Conservation (phyloP, 2,797 vertebrate species). For the Scleropages formosus region DNA sequence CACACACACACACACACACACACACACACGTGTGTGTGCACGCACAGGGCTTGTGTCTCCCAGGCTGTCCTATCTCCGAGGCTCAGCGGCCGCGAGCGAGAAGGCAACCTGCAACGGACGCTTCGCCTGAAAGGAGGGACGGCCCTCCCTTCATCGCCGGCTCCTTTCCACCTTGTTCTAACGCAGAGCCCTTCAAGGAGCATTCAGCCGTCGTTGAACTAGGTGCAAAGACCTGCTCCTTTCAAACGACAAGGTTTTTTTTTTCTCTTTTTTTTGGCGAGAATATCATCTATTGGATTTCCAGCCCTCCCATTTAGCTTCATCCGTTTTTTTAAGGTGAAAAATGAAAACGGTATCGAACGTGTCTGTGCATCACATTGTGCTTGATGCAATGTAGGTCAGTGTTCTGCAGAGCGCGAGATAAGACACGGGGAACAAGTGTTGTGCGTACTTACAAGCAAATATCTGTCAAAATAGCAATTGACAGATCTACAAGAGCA, state of each 20-base stretch:
- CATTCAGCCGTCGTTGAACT: conserved; percentile 85
- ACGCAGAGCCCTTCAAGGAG: conserved; percentile 66
- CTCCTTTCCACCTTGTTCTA: conserved; percentile 62
- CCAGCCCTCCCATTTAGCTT: conserved; percentile 95
- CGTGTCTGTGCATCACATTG: conserved; percentile 97
- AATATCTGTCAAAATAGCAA: conserved; percentile 99
- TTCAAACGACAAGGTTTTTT: conserved; percentile 84
- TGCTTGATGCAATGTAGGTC: conserved; percentile 99
- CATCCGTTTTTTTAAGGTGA: conserved; percentile 96
- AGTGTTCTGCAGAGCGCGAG: conserved; percentile 97
- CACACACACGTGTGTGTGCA: no score
- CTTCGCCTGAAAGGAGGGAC: not conserved
- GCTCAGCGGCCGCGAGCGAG: not conserved
- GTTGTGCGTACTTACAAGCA: conserved; percentile 99
- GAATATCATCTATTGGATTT: conserved; percentile 78
- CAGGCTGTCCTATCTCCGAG: not conserved
- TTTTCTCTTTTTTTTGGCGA: conserved; percentile 75
- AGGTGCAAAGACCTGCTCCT: conserved; percentile 86
- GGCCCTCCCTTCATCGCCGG: conserved; percentile 59
- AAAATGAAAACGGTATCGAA: conserved; percentile 94
- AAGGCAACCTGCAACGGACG: not conserved
- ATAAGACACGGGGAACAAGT: conserved; percentile 99
- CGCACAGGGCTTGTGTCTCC: not conserved
- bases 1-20: no score
- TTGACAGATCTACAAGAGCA: conserved; percentile 99